A percentile compares a stretch with the other conserved stretches of the same genome.
These are phyloP conservation scores for Apodemus speciosus DNA, from an alignment of 2,113 vertebrate species.

Conservation along the genomic window DNA sequence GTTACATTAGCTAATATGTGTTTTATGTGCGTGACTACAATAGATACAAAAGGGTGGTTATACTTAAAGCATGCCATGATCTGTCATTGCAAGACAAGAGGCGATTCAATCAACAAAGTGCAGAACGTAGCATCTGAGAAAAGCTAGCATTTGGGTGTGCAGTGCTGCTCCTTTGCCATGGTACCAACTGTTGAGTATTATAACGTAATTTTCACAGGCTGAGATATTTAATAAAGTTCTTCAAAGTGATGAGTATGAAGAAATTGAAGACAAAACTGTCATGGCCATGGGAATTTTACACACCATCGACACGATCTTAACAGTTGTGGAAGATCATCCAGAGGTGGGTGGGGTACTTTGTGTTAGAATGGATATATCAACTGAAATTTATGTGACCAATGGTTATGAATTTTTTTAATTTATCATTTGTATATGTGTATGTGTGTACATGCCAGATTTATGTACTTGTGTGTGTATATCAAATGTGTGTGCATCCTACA, in stretches of 20 bases:
- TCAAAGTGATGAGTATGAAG: conserved; percentile 97
- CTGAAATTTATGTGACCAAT: conserved; percentile 13
- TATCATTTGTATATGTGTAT: not conserved
- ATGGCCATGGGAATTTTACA: conserved; percentile 97
- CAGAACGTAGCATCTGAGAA: not conserved
- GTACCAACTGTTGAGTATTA: not conserved
- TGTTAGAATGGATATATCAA: not conserved
- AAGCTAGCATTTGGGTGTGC: not conserved
- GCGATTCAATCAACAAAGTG: not conserved
- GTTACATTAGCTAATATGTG: not conserved
- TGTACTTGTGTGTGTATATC: not conserved
- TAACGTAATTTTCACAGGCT: conserved; percentile 85
- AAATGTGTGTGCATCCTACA: not conserved
- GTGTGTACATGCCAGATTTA: not conserved
- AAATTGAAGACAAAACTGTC: conserved; percentile 96
- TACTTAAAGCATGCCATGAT: conserved; percentile 13
- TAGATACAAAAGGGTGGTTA: not conserved
- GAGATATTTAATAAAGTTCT: conserved; percentile 98
- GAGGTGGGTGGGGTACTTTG: conserved; percentile 89
- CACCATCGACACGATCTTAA: conserved; percentile 97
- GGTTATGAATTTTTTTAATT: not conserved
- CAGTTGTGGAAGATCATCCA: conserved; percentile 96
- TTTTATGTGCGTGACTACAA: not conserved
- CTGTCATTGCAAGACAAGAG: not conserved
- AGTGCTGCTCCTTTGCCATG: not conserved